Evolutionary conservation across 2,888 invertebrate species (phyloP).

Genomic region (Leptopterna dolabrata): DNA sequence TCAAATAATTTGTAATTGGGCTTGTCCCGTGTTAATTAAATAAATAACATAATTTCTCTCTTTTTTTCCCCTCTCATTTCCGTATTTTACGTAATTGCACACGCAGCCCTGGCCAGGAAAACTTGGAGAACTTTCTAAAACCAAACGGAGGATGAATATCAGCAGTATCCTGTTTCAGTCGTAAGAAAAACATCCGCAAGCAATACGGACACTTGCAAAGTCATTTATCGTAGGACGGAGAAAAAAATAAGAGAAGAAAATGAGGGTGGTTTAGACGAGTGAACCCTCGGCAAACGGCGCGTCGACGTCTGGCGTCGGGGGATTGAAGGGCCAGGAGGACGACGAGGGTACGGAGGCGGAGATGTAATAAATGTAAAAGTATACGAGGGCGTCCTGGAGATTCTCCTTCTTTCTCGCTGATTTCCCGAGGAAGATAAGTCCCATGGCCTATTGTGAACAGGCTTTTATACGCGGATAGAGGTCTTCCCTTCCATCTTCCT

Average conservation of each 20-base stretch:
- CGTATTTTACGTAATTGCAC: too few species aligned
- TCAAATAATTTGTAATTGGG: too few species aligned
- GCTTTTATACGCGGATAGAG: constrained; percentile 40
- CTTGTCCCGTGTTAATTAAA: too few species aligned
- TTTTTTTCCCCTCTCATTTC: too few species aligned
- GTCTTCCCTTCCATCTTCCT: background rate
- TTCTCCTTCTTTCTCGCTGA: constrained; percentile 43
- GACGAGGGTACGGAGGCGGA: background rate
- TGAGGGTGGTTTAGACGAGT: background rate
- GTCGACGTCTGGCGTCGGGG: background rate
- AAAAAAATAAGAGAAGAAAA: background rate
- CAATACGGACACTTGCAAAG: constrained; percentile 1
- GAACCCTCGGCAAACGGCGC: constrained; percentile 19
- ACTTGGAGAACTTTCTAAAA: too few species aligned
- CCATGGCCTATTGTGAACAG: constrained; percentile 51
- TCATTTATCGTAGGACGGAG: constrained; percentile 1
- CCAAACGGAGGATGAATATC: background rate
- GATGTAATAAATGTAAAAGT: constrained; percentile 54
- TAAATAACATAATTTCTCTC: too few species aligned
- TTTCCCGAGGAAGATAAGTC: constrained; percentile 45
- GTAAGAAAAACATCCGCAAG: background rate
- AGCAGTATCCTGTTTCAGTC: background rate
- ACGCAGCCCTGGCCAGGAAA: too few species aligned
- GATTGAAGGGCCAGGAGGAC: background rate
- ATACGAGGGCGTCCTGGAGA: constrained; percentile 17